A percentile compares a stretch with the other conserved stretches of the same genome.
Evolutionary conservation across 35 echinoderm and acorn worm species (phyloP).

Genomic region (Chiridota heheva): DNA sequence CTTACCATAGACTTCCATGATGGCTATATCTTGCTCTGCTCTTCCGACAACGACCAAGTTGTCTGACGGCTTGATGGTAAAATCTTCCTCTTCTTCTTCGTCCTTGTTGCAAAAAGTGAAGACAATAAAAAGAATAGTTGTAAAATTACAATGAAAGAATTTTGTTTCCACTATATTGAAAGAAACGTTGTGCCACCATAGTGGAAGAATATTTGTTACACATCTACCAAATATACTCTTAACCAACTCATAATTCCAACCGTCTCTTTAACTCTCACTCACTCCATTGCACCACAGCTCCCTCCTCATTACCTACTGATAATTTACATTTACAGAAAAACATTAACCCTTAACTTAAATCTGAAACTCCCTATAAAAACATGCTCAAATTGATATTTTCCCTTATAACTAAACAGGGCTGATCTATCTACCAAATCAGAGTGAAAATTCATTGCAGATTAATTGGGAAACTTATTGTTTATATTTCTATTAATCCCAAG

Average conservation of each 20-base stretch:
- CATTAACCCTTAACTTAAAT: too few species aligned
- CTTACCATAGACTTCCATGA: conserved; percentile 88
- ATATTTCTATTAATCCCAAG: too few species aligned
- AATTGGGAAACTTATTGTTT: too few species aligned
- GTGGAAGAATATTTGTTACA: neutral
- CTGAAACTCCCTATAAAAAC: too few species aligned
- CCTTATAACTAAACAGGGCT: too few species aligned
- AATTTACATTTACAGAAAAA: too few species aligned
- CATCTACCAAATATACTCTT: neutral
- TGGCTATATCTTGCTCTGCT: conserved; percentile 68
- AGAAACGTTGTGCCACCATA: neutral
- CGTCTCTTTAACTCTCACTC: too few species aligned
- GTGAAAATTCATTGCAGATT: too few species aligned
- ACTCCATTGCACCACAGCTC: too few species aligned
- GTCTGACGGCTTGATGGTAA: conserved; percentile 69
- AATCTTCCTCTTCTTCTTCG: conserved; percentile 69
- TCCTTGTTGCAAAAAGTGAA: conserved; percentile 31
- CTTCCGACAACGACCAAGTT: conserved; percentile 79
- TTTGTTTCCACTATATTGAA: neutral
- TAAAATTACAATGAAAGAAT: neutral
- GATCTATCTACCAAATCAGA: too few species aligned
- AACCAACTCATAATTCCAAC: neutral
- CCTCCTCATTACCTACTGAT: too few species aligned
- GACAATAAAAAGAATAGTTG: neutral
- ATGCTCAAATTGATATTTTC: too few species aligned